Conservation (phyloP, 2,113 vertebrate species). For the Nettapus auritus region DNA sequence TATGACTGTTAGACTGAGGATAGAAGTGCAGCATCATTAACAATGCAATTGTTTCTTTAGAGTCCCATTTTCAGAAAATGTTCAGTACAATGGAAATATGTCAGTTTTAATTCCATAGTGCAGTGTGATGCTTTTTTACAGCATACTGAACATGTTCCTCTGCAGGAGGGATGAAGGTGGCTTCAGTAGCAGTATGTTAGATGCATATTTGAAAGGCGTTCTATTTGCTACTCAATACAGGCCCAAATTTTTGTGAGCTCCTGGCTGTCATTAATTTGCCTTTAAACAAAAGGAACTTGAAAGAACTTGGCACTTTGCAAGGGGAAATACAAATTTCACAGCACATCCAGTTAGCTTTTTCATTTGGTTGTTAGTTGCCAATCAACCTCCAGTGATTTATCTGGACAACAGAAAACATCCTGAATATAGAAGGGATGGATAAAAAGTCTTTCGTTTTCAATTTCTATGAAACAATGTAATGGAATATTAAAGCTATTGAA, state of each 20-base stretch:
- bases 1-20: neutral
- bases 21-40: neutral
- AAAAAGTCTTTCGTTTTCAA: slow-evolving; percentile 55
- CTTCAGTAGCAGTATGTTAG: neutral
- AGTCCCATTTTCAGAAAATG: neutral
- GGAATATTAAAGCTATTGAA: slow-evolving; percentile 38
- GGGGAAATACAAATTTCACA: slow-evolving; percentile 27
- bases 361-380: slow-evolving; percentile 50
- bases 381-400: slow-evolving; percentile 36
- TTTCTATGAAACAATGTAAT: slow-evolving; percentile 40
- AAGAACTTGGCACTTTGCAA: neutral
- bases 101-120: neutral
- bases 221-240: neutral
- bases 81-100: neutral
- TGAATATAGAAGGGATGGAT: slow-evolving; percentile 46
- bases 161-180: slow-evolving; percentile 6
- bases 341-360: slow-evolving; percentile 39
- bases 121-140: slow-evolving; percentile 7
- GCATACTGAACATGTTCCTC: neutral
- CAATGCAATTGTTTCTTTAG: neutral
- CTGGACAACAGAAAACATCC: slow-evolving; percentile 41
- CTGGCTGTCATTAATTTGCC: neutral
- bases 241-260: neutral
- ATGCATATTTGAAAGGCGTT: neutral
- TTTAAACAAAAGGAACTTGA: slow-evolving; percentile 15